A percentile compares a stretch with the other conserved stretches of the same genome.
Evolutionary conservation across 35 echinoderm and acorn worm genomes (phyloP).

Genomic region (Acanthaster planci): DNA sequence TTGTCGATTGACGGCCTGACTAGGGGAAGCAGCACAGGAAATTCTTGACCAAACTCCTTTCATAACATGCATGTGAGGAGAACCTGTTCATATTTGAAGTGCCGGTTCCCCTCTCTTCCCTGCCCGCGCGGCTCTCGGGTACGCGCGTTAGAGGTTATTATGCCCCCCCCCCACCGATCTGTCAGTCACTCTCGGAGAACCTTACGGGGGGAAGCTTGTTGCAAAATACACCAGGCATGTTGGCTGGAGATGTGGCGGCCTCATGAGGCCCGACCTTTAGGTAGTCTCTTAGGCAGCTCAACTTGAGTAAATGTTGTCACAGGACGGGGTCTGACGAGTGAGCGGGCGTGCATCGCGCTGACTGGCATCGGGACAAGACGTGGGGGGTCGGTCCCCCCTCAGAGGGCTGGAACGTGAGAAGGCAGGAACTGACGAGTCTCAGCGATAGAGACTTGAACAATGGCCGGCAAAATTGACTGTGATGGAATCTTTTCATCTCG

Average conservation of each 20-base stretch:
- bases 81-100: slow-evolving; percentile 7
- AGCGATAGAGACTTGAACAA: no score
- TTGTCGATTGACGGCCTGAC: slow-evolving; percentile 28
- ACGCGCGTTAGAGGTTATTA: neutral
- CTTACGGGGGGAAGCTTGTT: neutral
- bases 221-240: neutral
- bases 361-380: neutral
- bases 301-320: slow-evolving; percentile 33
- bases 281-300: slow-evolving; percentile 9
- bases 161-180: neutral
- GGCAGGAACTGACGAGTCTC: slow-evolving; percentile 22
- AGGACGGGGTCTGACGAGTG: neutral
- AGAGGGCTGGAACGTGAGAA: neutral
- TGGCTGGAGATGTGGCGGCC: neutral
- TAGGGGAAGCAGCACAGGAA: slow-evolving; percentile 27
- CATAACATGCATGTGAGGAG: slow-evolving; percentile 26
- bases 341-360: neutral
- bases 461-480: no score
- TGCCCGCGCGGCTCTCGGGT: slow-evolving; percentile 16
- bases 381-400: neutral
- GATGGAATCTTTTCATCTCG: no score
- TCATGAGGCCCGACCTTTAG: slow-evolving; percentile 20
- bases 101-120: neutral
- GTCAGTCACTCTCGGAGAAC: slow-evolving; percentile 23
- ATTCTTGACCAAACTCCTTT: slow-evolving; percentile 28